Conservation (phyloP, 2,888 invertebrate genomes). For the Gastrophysa polygoni region DNA sequence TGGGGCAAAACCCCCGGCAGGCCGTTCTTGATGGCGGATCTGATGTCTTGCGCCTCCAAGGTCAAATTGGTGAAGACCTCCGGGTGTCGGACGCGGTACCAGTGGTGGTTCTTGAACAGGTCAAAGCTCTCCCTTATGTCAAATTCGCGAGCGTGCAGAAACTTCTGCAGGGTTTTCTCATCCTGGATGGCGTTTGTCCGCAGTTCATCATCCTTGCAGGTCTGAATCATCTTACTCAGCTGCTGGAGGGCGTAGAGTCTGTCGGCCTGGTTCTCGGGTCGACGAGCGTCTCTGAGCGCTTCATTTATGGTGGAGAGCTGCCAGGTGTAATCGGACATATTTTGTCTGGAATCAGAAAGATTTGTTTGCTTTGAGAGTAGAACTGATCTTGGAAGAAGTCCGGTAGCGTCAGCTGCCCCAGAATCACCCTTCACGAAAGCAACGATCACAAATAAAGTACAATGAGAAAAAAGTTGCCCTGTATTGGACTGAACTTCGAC, state of each 20-base stretch:
- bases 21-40: constrained; percentile 80
- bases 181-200: constrained; percentile 49
- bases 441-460: too few species aligned
- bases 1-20: constrained; percentile 78
- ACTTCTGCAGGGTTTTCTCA: constrained; percentile 73
- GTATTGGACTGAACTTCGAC: too few species aligned
- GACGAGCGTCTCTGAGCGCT: constrained; percentile 33
- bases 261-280: constrained; percentile 44
- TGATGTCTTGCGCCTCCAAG: constrained; percentile 74
- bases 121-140: constrained; percentile 73
- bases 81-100: constrained; percentile 71
- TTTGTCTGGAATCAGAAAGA: constrained; percentile 37
- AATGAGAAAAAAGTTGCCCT: too few species aligned
- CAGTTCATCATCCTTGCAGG: constrained; percentile 49
- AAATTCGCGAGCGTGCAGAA: constrained; percentile 78
- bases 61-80: constrained; percentile 67
- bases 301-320: constrained; percentile 42
- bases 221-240: constrained; percentile 46
- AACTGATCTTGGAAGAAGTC: too few species aligned
- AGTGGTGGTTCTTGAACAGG: constrained; percentile 72
- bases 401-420: too few species aligned
- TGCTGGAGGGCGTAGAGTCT: constrained; percentile 44
- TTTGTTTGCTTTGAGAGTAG: too few species aligned
- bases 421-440: too few species aligned
- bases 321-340: constrained; percentile 71